Evolutionary conservation across 2,797 vertebrate species (phyloP).

Genomic region (Calcarius lapponicus): DNA sequence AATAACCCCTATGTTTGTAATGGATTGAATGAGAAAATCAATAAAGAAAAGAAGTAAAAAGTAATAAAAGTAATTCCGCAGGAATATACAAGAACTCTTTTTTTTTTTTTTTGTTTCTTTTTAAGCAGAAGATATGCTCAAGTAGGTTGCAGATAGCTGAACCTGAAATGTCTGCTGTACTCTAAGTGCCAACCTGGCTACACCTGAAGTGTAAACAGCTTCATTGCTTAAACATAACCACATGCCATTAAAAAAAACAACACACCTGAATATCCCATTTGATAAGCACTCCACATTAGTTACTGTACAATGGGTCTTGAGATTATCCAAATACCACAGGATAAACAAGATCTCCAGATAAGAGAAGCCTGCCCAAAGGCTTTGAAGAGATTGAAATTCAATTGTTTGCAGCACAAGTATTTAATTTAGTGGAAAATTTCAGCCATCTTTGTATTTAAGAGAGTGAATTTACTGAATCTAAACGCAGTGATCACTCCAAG

Average conservation of each 20-base stretch:
- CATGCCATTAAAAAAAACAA: not conserved
- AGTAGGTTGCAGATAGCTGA: not conserved
- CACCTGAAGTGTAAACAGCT: not conserved
- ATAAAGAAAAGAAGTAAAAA: not conserved
- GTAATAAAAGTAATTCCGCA: not conserved
- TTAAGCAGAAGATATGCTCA: not conserved
- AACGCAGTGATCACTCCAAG: not conserved
- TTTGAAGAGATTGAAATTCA: not conserved
- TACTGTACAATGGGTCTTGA: not conserved
- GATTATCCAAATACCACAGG: not conserved
- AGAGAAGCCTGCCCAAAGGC: not conserved
- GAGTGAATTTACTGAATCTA: not conserved
- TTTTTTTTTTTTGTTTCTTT: not conserved
- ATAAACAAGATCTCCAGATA: conserved; percentile 28
- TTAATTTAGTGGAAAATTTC: conserved; percentile 18
- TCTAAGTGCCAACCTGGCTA: not conserved
- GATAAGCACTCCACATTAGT: not conserved
- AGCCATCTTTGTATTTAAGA: not conserved
- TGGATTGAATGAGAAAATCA: not conserved
- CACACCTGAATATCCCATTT: not conserved
- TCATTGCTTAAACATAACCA: not conserved
- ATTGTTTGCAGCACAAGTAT: not conserved
- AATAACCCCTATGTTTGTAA: not conserved
- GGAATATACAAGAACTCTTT: not conserved
- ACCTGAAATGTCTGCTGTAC: not conserved